Evolutionary conservation across 2,888 invertebrate species (phyloP), one percentile per base, ranked within the genome.

Genomic region (Dicranocentrus wangi): DNA sequence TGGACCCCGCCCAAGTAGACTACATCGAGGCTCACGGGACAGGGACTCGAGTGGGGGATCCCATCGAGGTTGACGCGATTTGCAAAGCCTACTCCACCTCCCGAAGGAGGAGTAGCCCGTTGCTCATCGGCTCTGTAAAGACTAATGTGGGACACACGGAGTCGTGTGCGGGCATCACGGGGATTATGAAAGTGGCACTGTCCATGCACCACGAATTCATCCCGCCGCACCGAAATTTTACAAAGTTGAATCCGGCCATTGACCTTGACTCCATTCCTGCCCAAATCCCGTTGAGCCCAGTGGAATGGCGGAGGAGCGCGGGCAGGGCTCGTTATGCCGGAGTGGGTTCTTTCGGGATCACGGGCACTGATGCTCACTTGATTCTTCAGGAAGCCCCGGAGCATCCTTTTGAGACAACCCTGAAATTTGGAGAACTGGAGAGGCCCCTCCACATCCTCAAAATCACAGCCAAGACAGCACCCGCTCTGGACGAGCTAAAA

Each of bases 41-140:
- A 13, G 80, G 80, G 21, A 61, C 99, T 15, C 27, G 17, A n/a
- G 68, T 82, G 1, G 83, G 83, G 0, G 83, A 83, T 63, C 76
- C 78, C 0, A 47, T 79, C n/a, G 83, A 83, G 58, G 23, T 78
- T 2, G 65, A 78, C 3, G 72, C 81, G 0, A 65, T 70, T 21
- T 21, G 32, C 2, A 55, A 32, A 21, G 70, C 58, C 2, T 70
- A 70, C 23, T 17, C 51, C n/a, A n/a, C 60, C 60, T 32, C 55
- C 17, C 15, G 19, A n/a, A 13, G 27, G 21, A 27, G 70, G n/a
- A 53, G 2, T 13, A 27, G 55, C 7, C 70, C 70, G 1, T 25
- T 70, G 23, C n/a, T 70, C 1, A 47, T 66, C n/a, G 66, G 66
- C 17, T 47, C 47, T 43, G 73, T 61, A 25, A 66, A 66, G n/a